Evolutionary conservation across 1,140 invertebrate genomes (phyloP).

Genomic region (Drosophila chauvacae): DNA sequence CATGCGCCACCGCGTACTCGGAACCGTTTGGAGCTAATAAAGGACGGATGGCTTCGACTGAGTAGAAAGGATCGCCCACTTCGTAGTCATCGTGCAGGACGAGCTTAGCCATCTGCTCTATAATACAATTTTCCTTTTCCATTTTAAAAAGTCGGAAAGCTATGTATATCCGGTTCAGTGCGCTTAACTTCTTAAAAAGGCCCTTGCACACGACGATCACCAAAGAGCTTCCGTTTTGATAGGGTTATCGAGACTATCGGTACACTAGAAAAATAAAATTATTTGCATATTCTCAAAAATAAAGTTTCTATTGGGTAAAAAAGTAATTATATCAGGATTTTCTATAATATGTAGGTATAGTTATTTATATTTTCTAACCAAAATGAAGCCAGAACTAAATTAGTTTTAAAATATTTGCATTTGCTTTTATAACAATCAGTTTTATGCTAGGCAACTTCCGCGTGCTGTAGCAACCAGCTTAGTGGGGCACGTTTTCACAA

Average conservation of each 20-base stretch:
- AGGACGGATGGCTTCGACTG: constrained; percentile 4
- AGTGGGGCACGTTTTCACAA: background rate
- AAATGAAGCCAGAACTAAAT: background rate
- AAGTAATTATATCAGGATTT: background rate
- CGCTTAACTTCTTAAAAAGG: background rate
- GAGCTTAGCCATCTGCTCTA: background rate
- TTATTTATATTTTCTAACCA: background rate
- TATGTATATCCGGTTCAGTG: background rate
- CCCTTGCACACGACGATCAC: background rate
- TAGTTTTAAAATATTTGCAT: background rate
- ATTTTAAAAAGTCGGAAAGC: background rate
- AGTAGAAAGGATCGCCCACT: background rate
- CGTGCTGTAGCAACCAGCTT: background rate
- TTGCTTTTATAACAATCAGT: background rate
- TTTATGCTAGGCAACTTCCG: background rate
- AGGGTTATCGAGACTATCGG: background rate
- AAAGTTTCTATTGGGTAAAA: background rate
- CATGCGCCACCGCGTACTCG: constrained; percentile 45
- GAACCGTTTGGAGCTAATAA: constrained; percentile 41
- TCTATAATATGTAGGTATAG: background rate
- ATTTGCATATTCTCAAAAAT: background rate
- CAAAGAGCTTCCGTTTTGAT: background rate
- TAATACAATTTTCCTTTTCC: background rate
- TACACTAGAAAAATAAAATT: background rate
- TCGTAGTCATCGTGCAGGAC: background rate